phyloP scores from a whole-genome alignment of 1,140 invertebrate genomes.

The Apis mellifera region DNA sequence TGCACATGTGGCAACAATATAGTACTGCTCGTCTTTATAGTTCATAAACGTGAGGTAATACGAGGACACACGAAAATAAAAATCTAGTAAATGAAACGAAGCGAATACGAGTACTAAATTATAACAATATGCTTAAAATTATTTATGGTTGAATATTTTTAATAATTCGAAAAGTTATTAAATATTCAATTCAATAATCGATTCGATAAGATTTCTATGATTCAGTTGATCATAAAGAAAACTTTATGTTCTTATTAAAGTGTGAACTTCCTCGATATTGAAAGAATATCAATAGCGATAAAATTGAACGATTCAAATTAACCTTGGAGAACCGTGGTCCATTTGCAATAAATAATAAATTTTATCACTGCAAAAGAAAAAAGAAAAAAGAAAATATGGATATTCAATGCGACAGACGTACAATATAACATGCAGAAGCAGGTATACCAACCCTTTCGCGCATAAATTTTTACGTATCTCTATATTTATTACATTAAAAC shows the following conservation, averaged over 20 bases:
- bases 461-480: too few species aligned
- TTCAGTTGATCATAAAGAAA: neutral
- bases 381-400: neutral
- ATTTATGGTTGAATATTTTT: too few species aligned
- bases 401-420: neutral
- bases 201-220: neutral
- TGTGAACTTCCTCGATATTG: neutral
- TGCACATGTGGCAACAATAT: too few species aligned
- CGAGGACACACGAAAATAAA: too few species aligned
- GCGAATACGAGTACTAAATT: neutral
- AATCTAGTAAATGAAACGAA: too few species aligned
- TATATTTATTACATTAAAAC: neutral
- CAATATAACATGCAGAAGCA: conserved; percentile 1
- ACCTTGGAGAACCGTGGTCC: conserved; percentile 1
- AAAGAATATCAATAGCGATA: neutral
- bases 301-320: neutral
- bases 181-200: neutral
- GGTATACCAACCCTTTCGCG: neutral
- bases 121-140: too few species aligned
- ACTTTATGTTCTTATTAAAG: neutral
- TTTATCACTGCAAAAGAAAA: neutral
- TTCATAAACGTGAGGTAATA: too few species aligned
- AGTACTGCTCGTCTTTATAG: too few species aligned
- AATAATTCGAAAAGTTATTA: neutral
- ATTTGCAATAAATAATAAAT: neutral